A percentile compares a stretch with the other conserved stretches of the same genome.
These are phyloP conservation scores for Lates japonicus DNA, from an alignment of 2,797 vertebrate genomes.

Conservation along the genomic window DNA sequence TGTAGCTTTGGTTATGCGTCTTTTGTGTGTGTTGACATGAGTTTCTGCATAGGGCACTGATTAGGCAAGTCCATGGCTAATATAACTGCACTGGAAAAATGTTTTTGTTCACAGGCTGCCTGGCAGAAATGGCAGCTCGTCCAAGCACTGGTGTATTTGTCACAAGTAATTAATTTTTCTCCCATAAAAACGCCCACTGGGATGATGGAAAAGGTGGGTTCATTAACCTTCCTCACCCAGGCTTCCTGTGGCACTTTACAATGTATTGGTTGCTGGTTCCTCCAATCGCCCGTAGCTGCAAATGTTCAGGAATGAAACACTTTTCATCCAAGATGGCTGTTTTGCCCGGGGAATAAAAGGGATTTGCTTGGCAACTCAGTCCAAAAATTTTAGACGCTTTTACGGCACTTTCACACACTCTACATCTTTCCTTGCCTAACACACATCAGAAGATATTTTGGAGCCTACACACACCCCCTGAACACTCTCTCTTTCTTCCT, in stretches of 20 bases:
- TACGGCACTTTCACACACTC: conserved; percentile 40
- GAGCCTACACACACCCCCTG: not conserved
- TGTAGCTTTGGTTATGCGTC: conserved; percentile 29
- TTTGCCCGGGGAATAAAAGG: conserved; percentile 60
- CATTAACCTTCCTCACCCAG: conserved; percentile 82
- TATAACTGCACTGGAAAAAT: conserved; percentile 78
- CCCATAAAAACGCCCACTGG: conserved; percentile 77
- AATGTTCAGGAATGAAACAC: conserved; percentile 63
- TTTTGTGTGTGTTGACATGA: conserved; percentile 55
- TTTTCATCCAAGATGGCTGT: conserved; percentile 65
- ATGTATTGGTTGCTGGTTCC: conserved; percentile 67
- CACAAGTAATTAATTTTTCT: conserved; percentile 85
- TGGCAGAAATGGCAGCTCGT: conserved; percentile 78
- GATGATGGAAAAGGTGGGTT: conserved; percentile 82
- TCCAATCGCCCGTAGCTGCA: conserved; percentile 58
- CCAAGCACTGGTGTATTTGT: conserved; percentile 80
- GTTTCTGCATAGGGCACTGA: conserved; percentile 59
- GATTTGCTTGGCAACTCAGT: conserved; percentile 51
- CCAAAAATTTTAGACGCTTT: conserved; percentile 45
- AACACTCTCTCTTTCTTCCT: not conserved
- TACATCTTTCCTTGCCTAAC: conserved; percentile 17
- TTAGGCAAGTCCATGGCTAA: conserved; percentile 72
- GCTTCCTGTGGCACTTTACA: conserved; percentile 79
- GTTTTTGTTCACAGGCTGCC: conserved; percentile 83
- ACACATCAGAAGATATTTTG: conserved; percentile 41